phyloP scores from a whole-genome alignment of 2,113 vertebrate species.

The Terrapene triunguis region DNA sequence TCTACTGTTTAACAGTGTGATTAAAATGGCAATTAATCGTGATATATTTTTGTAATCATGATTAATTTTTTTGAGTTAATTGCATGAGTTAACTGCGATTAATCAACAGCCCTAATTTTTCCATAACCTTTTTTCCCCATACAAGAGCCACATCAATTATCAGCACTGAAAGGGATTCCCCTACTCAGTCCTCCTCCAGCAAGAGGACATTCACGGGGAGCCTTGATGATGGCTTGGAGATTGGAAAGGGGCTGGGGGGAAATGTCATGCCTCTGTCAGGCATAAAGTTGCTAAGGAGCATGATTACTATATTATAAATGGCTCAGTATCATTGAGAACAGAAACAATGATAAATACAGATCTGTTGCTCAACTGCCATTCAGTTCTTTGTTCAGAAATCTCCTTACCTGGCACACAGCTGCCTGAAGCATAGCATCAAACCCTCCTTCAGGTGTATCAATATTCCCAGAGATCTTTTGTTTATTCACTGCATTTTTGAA shows the following conservation, averaged over 20 bases:
- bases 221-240: neutral
- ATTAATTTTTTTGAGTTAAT: no score
- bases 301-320: neutral
- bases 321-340: neutral
- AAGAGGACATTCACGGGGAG: neutral
- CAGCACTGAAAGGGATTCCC: neutral
- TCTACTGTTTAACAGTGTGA: no score
- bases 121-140: neutral
- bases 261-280: neutral
- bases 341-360: neutral
- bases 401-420: constrained; percentile 93
- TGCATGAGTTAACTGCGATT: no score
- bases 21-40: no score
- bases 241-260: neutral
- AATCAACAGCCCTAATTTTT: no score
- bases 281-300: neutral
- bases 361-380: neutral
- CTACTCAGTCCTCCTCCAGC: neutral
- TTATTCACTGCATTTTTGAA: constrained; percentile 92
- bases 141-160: neutral
- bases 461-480: constrained; percentile 96
- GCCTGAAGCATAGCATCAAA: constrained; percentile 98
- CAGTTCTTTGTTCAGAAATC: neutral
- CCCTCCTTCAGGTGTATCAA: constrained; percentile 96
- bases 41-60: no score